Conservation (phyloP, 2,888 invertebrate genomes). For the Leptopilina syphax region DNA sequence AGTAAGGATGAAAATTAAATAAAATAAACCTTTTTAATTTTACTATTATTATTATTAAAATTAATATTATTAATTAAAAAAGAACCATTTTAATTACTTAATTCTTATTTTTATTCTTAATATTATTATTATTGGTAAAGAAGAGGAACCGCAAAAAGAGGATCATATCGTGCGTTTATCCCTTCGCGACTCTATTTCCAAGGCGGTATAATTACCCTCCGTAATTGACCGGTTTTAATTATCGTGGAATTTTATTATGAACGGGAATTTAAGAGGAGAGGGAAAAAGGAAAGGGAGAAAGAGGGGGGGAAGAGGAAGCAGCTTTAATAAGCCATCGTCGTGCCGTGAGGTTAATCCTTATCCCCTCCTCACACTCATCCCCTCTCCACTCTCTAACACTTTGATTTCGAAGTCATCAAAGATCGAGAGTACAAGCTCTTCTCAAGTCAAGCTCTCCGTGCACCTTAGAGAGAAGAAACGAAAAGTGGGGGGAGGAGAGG, state of each 20-base stretch:
- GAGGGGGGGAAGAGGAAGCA: constrained; percentile 52
- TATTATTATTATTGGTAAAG: constrained; percentile 46
- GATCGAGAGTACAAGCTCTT: constrained; percentile 17
- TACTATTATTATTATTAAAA: too few relatives aligned
- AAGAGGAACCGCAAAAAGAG: constrained; percentile 43
- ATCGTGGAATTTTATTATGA: constrained; percentile 67
- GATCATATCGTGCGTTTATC: constrained; percentile 45
- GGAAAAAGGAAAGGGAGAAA: not conserved
- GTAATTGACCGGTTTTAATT: constrained; percentile 69
- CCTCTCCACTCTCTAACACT: not conserved
- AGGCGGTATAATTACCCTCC: constrained; percentile 63
- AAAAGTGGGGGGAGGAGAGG: not conserved
- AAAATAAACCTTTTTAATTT: too few relatives aligned
- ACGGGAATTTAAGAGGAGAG: constrained; percentile 29
- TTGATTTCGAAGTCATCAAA: not conserved
- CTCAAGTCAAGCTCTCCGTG: not conserved
- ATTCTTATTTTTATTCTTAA: too few relatives aligned
- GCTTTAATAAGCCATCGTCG: constrained; percentile 63
- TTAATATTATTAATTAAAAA: too few relatives aligned
- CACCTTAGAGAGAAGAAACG: too few relatives aligned
- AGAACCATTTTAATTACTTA: too few relatives aligned
- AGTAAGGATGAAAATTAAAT: too few relatives aligned
- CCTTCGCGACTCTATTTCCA: constrained; percentile 43
- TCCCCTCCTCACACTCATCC: constrained; percentile 18
- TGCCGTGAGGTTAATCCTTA: constrained; percentile 32